Percentiles rank a stretch among this genome's conserved stretches.
Conservation (phyloP, 2,113 vertebrate species). For the Platysternon megacephalum region DNA sequence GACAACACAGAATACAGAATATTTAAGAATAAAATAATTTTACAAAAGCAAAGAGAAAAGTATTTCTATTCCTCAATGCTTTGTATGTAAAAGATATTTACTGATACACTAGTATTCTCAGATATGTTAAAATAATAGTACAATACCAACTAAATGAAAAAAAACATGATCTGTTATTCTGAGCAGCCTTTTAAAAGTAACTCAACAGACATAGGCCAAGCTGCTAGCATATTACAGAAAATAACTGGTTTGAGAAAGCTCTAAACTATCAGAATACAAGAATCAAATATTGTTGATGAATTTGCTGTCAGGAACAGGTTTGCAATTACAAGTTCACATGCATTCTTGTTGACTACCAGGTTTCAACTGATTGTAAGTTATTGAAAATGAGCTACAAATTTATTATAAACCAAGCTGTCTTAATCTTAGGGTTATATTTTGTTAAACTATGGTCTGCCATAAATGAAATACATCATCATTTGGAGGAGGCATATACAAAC, state of each 20-base stretch:
- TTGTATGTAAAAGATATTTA: not conserved
- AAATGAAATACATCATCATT: not conserved
- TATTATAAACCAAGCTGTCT: not conserved
- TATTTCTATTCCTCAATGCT: not conserved
- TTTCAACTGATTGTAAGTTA: not conserved
- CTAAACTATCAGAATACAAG: not conserved
- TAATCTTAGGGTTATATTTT: not conserved
- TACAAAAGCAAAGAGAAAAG: not conserved
- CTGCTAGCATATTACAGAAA: not conserved
- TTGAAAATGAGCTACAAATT: not conserved
- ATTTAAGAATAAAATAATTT: not conserved
- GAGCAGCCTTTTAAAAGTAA: not conserved
- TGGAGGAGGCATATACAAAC: not conserved
- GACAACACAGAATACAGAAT: not conserved
- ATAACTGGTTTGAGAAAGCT: not conserved
- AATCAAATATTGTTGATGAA: fast-evolving
- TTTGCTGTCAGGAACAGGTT: not conserved
- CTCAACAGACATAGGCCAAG: not conserved
- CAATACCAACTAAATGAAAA: not conserved
- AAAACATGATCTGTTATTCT: not conserved
- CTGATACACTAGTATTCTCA: not conserved
- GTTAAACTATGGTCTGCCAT: not conserved
- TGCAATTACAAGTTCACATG: not conserved
- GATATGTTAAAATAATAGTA: not conserved
- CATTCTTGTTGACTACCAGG: not conserved